Evolutionary conservation across 92 coral and sea anemone species (phyloP), one percentile per base, ranked within the genome.

Genomic region (Chrysogorgia sp.): DNA sequence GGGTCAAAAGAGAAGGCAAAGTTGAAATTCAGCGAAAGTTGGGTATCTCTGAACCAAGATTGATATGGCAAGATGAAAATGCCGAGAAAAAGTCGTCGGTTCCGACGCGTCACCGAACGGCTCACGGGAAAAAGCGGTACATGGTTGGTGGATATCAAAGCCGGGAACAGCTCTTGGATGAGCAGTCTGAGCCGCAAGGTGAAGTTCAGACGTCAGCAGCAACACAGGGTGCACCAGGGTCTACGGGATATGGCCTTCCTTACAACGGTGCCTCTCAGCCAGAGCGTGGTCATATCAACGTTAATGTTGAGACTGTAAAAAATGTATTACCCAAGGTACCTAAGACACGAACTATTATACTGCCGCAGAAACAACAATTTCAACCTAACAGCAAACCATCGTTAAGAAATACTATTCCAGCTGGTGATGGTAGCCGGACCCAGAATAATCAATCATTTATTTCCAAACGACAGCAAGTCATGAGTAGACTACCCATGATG

Each of bases 401-500:
- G 21, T 37, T 72, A 14, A 72, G 31, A 31, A 72, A 50, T 56
- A 10, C 24, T 15, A 34, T 72, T 3, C 79, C 79, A 29, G 33
- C 7, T 30, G 25, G 6, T 15, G 23, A 41, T 1, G 7, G 31
- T 5, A 34, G 47, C 20, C 28, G 2, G 32, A 15, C 47, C 34
- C 2, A 33, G 58, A 71, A 53, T 21, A 45, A 69, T 13, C 2
- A 59, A 25, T 40, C n/a, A 20, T 50, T 20, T 56, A 21, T 56
- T 35, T 6, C 64, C 2, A 72, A 72, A 37, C 79, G 79, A 0
- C 79, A 72, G 56, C 58, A 72, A 34, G 87, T 96, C 10, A 49
- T 96, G 29, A 76, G 80, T 0, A 81, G 97, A 52, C 48, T 96
- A 19, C 97, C 99, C 3, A 85, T 94, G 53, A 82, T 90, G 89